Conservation (phyloP, 2,888 invertebrate species). For the Himalopsyche tibetana region DNA sequence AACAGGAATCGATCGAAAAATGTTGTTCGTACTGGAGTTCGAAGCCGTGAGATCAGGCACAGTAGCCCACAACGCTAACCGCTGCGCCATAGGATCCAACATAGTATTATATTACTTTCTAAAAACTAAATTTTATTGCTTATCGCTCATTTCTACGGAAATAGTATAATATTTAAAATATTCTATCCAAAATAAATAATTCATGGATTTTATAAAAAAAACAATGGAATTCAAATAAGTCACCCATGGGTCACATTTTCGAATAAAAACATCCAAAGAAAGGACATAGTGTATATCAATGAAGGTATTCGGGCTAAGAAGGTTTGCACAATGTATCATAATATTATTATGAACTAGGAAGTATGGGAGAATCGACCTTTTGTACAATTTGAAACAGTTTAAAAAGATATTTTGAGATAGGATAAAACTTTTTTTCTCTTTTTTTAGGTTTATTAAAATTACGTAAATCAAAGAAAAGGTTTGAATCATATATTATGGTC, state of each 20-base stretch:
- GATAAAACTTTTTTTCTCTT: too few species aligned
- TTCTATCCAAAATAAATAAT: background rate
- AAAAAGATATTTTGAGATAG: background rate
- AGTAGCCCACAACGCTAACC: too few species aligned
- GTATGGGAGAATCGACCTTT: background rate
- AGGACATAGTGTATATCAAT: background rate
- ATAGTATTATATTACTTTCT: too few species aligned
- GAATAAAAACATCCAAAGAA: background rate
- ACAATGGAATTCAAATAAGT: conserved; percentile 20
- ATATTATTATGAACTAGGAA: background rate
- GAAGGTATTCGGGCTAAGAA: conserved; percentile 15
- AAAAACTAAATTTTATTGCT: background rate
- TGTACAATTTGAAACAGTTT: background rate
- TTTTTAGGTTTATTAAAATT: too few species aligned
- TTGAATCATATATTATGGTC: too few species aligned
- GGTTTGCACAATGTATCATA: conserved; percentile 15
- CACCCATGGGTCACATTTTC: conserved; percentile 34
- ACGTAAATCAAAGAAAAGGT: too few species aligned
- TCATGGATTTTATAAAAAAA: conserved; percentile 15
- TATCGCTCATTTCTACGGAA: background rate
- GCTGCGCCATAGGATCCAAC: too few species aligned
- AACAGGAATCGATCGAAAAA: too few species aligned
- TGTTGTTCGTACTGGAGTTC: too few species aligned
- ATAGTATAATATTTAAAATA: background rate
- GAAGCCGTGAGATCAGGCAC: too few species aligned